Base-by-base conservation (phyloP, 2,888 invertebrate species). In the Tenodera sinensis region DNA sequence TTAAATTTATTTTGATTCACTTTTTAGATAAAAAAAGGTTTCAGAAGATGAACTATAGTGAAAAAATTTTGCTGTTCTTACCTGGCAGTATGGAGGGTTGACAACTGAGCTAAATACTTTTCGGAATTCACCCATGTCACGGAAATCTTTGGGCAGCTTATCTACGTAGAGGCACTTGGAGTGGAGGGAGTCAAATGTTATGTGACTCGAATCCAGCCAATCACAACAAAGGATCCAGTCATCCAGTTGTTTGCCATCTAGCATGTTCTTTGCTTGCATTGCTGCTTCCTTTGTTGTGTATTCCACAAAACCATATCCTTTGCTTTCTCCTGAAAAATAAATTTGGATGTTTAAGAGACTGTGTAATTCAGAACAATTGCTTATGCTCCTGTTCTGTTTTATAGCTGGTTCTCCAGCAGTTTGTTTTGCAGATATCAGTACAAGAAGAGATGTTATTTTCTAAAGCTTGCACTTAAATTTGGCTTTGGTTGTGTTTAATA, bases 231-330 rank as follows among this genome's bases (percentile, higher is more conserved):
- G 92, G 30, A 92, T 92, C 89, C 92, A 92, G 71, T 92, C 93
- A 8, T 93, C 92, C 28, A 94, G 91, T 83, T 92, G 91, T 88
- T 92, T 92, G 88, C 93, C 93, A 90, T 94, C 94, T 87, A 93
- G 91, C 84, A 91, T 91, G 89, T 92, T 92, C 90, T 93, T 93
- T n/a, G 94, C 94, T 89, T 93, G 93, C 28, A 93, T 92, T 4
- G 94, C 93, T 88, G 93, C 92, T 90, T 94, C 94, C 91, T 93
- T 93, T 88, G 93, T 93, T 81, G 92, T 92, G 92, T 93, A 95
- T 91, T 94, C 94, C 42, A 95, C 94, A 92, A 95, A 94, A 3
- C 94, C 95, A 92, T 95, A 95, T 25, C 94, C 94, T 91, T 94
- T 94, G 92, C 93, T 94, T 82, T 93, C 92, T 89, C 94, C 94